Evolutionary conservation across 2,888 invertebrate genomes (phyloP).

Genomic region (Epirrhoe alternata): DNA sequence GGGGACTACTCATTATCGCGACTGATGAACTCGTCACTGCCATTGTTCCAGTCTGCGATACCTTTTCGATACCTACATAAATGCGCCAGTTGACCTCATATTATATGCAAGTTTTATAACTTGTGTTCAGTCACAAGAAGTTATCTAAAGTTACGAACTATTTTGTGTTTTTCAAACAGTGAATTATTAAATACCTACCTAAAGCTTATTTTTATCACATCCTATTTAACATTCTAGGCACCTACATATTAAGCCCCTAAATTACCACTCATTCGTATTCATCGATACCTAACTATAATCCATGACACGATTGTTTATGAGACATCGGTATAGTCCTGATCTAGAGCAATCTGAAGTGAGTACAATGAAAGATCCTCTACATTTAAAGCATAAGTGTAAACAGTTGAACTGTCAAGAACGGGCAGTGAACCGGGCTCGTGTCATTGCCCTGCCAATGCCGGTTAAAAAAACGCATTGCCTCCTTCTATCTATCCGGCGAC

Average conservation of each 20-base stretch:
- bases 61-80: conserved; percentile 45
- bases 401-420: conserved; percentile 85
- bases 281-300: conserved; percentile 8
- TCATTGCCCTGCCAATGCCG: conserved; percentile 82
- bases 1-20: conserved; percentile 81
- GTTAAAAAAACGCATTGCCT: conserved; percentile 81
- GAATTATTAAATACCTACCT: background rate
- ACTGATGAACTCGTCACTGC: conserved; percentile 77
- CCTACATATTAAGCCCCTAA: background rate
- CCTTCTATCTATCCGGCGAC: conserved; percentile 70
- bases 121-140: conserved; percentile 11
- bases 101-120: conserved; percentile 2
- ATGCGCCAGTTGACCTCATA: conserved; percentile 9
- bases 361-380: conserved; percentile 70
- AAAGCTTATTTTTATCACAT: background rate
- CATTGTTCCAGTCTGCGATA: conserved; percentile 73
- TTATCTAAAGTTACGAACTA: background rate
- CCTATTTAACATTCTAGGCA: background rate
- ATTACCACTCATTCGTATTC: background rate
- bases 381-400: conserved; percentile 73
- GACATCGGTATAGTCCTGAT: conserved; percentile 35
- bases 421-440: conserved; percentile 79
- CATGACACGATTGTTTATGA: background rate
- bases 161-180: background rate
- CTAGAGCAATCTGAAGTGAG: conserved; percentile 54